Evolutionary conservation across 2,888 invertebrate genomes (phyloP).

Genomic region (Acanthococcus lagerstroemiae): DNA sequence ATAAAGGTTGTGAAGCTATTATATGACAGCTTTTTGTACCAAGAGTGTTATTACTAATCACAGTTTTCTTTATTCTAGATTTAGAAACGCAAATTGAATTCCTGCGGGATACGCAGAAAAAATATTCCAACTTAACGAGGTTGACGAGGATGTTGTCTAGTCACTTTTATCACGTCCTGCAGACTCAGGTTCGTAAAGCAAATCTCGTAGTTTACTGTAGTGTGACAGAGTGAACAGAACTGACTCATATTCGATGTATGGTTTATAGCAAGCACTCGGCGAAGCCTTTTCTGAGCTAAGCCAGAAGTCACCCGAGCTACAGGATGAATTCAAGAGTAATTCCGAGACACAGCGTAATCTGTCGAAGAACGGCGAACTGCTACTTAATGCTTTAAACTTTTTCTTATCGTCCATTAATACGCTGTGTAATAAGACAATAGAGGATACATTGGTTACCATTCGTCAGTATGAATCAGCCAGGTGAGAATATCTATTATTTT

Average conservation of each 20-base stretch:
- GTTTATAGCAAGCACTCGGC: conserved; percentile 66
- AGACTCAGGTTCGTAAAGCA: conserved; percentile 51
- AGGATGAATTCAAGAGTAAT: conserved; percentile 89
- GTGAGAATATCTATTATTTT: conserved; percentile 47
- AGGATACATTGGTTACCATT: conserved; percentile 76
- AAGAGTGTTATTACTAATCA: background rate
- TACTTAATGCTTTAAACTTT: conserved; percentile 87
- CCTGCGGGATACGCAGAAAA: conserved; percentile 85
- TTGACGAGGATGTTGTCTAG: conserved; percentile 74
- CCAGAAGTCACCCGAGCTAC: conserved; percentile 89
- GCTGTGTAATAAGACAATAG: conserved; percentile 93
- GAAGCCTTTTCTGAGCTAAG: conserved; percentile 92
- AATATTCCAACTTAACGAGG: conserved; percentile 78
- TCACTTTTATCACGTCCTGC: conserved; percentile 79
- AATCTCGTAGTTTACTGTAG: background rate
- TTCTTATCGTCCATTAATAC: conserved; percentile 94
- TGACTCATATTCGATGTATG: too few relatives aligned
- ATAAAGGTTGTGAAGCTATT: conserved; percentile 64
- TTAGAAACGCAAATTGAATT: conserved; percentile 88
- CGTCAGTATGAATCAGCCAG: conserved; percentile 65
- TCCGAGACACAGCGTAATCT: conserved; percentile 90
- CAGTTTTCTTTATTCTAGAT: conserved; percentile 48
- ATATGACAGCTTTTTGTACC: background rate
- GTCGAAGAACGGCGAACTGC: conserved; percentile 84
- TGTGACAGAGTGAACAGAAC: too few relatives aligned